Evolutionary conservation across 2,113 vertebrate genomes (phyloP).

Genomic region (Chitala chitala): DNA sequence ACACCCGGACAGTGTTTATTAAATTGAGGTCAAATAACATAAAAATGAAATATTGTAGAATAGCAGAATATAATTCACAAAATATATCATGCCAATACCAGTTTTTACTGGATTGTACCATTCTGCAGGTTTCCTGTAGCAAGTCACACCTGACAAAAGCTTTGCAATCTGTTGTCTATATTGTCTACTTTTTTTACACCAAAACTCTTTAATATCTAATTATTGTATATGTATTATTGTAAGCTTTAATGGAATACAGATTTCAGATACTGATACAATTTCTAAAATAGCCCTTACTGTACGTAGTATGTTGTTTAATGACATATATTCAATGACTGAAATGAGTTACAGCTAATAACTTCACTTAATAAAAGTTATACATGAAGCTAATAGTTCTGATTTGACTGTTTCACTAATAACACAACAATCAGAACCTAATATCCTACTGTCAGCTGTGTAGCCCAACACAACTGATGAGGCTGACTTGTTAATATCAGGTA

Average conservation of each 20-base stretch:
- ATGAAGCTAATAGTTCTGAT: conserved; percentile 1
- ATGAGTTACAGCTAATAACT: conserved; percentile 3
- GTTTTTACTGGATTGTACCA: conserved; percentile 6
- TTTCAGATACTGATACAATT: conserved; percentile 55
- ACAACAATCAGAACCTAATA: conserved; percentile 1
- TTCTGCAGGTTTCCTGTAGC: not conserved
- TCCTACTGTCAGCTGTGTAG: not conserved
- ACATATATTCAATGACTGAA: not conserved
- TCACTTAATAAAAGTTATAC: not conserved
- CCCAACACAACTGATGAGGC: conserved; percentile 13
- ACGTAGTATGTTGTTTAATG: conserved; percentile 36
- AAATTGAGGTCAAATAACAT: conserved; percentile 2
- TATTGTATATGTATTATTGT: conserved; percentile 22
- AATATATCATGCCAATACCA: conserved; percentile 14
- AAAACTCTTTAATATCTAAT: conserved; percentile 3
- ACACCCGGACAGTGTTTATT: conserved; percentile 11
- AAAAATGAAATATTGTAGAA: conserved; percentile 8
- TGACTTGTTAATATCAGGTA: conserved; percentile 15
- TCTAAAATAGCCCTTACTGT: conserved; percentile 68
- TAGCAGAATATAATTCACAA: conserved; percentile 14
- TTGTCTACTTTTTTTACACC: conserved; percentile 34
- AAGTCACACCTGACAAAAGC: conserved; percentile 19
- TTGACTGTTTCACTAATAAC: not conserved
- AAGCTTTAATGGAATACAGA: conserved; percentile 42
- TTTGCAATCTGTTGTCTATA: conserved; percentile 36